Evolutionary conservation across 2,113 vertebrate species (phyloP).

Genomic region (Anser cygnoides): DNA sequence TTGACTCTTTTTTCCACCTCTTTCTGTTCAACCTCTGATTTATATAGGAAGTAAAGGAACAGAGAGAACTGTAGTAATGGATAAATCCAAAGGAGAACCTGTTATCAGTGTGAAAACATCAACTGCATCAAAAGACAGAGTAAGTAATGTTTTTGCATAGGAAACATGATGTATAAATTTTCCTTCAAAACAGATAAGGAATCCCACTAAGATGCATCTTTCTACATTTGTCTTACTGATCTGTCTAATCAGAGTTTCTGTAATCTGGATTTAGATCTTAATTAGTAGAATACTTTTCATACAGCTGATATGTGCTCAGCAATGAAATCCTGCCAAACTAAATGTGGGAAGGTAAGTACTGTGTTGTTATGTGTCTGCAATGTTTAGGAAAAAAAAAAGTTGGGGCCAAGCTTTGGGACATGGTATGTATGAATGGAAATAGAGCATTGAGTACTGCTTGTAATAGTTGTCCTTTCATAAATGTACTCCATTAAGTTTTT

Average conservation of each 20-base stretch:
- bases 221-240: neutral
- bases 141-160: slow-evolving; percentile 53
- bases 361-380: neutral
- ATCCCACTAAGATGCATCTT: neutral
- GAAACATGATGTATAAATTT: neutral
- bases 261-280: neutral
- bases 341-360: neutral
- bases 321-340: neutral
- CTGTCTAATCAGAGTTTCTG: neutral
- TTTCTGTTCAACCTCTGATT: neutral
- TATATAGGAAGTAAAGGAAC: slow-evolving; percentile 81
- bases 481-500: neutral
- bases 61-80: slow-evolving; percentile 96
- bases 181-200: neutral
- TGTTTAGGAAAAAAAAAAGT: neutral
- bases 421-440: neutral
- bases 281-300: neutral
- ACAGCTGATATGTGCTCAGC: neutral
- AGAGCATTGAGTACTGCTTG: neutral
- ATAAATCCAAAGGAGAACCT: slow-evolving; percentile 97
- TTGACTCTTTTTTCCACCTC: neutral
- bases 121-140: slow-evolving; percentile 80
- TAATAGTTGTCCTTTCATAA: neutral
- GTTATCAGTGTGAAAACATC: slow-evolving; percentile 96
- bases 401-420: neutral